Evolutionary conservation across 2,113 vertebrate species (phyloP).

Genomic region (Empidonax alnorum): DNA sequence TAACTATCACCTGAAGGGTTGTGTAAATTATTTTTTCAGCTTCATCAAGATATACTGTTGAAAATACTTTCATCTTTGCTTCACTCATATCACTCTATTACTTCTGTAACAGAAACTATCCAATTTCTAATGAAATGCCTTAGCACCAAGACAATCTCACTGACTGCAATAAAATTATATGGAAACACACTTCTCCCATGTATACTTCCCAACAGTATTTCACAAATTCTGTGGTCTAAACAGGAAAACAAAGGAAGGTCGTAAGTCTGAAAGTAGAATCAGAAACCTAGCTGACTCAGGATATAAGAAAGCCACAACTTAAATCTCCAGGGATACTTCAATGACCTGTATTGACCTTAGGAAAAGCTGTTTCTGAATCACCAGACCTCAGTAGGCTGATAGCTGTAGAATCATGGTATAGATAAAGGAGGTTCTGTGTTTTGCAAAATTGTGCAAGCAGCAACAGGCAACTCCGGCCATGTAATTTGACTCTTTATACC

Average conservation of each 20-base stretch:
- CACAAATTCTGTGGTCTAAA: not conserved
- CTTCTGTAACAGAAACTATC: not conserved
- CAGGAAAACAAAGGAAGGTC: not conserved
- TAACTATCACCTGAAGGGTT: not conserved
- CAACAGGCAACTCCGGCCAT: not conserved
- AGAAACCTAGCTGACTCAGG: constrained; percentile 10
- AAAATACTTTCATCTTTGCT: not conserved
- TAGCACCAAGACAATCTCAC: not conserved
- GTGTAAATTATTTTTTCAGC: not conserved
- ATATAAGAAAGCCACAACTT: not conserved
- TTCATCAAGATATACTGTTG: not conserved
- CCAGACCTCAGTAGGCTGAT: not conserved
- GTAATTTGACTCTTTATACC: not conserved
- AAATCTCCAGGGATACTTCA: not conserved
- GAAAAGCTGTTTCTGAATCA: constrained; percentile 13
- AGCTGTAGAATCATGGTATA: not conserved
- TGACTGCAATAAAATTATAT: not conserved
- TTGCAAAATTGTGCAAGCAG: not conserved
- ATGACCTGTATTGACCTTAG: not conserved
- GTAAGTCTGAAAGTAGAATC: not conserved
- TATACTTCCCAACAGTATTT: not conserved
- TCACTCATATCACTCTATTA: not conserved
- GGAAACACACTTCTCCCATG: not conserved
- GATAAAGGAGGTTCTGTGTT: not conserved
- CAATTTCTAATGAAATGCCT: not conserved